Evolutionary conservation across 2,888 invertebrate genomes (phyloP).

Genomic region (Trissonchulus latispiculum): DNA sequence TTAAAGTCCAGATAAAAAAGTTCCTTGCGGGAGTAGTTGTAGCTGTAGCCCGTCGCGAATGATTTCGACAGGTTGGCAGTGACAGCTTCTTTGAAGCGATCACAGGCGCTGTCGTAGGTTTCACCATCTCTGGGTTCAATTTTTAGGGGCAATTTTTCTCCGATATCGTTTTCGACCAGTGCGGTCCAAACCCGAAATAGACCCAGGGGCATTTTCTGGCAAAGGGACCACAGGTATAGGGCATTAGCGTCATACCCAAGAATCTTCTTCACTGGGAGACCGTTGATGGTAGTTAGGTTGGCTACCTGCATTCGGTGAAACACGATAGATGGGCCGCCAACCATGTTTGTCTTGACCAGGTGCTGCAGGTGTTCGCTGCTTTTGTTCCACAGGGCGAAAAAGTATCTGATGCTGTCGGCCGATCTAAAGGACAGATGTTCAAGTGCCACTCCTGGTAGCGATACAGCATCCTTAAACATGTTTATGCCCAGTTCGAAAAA

Average conservation of each 20-base stretch:
- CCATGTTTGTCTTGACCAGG: neutral
- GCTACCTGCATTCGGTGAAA: too few relatives aligned
- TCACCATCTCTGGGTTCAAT: too few relatives aligned
- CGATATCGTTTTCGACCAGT: neutral
- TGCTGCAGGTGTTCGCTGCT: too few relatives aligned
- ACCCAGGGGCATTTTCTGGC: neutral
- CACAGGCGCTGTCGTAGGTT: too few relatives aligned
- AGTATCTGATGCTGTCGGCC: conserved; percentile 14
- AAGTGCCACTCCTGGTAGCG: conserved; percentile 22
- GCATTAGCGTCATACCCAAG: neutral
- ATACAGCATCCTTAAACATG: conserved; percentile 23
- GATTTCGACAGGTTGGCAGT: neutral
- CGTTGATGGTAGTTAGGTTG: too few relatives aligned
- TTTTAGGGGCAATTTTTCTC: too few relatives aligned
- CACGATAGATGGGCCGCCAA: neutral
- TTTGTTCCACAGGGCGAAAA: neutral
- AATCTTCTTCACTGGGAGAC: neutral
- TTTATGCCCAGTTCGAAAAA: too few relatives aligned
- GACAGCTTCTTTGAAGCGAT: too few relatives aligned
- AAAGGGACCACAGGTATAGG: conserved; percentile 2
- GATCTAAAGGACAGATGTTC: conserved; percentile 23
- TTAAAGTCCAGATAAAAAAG: neutral
- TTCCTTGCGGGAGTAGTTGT: neutral
- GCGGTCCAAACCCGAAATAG: neutral
- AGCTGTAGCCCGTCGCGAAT: neutral